Base-by-base conservation (phyloP, 2,113 vertebrate genomes). In the Oreochromis tanganicae region DNA sequence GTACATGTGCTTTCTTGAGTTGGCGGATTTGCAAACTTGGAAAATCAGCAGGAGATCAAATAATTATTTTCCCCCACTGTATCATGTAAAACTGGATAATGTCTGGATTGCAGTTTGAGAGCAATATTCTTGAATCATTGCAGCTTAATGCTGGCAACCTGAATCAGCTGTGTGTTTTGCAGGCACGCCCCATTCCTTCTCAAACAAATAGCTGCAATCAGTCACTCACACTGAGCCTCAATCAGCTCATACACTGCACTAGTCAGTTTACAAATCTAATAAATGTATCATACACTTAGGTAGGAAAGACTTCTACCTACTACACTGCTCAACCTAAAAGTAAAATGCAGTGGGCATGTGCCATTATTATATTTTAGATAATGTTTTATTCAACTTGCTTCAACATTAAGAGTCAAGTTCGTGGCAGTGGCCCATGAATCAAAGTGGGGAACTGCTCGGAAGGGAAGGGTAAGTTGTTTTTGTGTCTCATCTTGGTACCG, bases 361-460 rank as follows among this genome's bases (percentile, higher is more conserved):
- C 73, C 82, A 61, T 75, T 68, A 85, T 43, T 57, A 12, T 57
- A 32, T 48, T 59, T 80, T n/a, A n/a, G 43, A 56, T 75, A 36
- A 90, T 75, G 43, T 91, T 87, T 89, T 84, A 89, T 92, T 86
- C 87, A 82, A 38, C 21, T 36, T 41, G 21, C 82, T 55, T 84
- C 38, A 43, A 36, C 79, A 84, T 93, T 88, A 84, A 38, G 46
- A 83, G 82, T 88, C 56, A 82, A 81, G 85, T 84, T 79, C 5
- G 57, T 86, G 61, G 59, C n/a, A 24, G 68, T 57, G 75, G 66
- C 27, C 73, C 83, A 83, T 91, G 84, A 90, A 86, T 92, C 87
- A 89, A 82, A 10, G 68, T 1, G 80, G 80, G 75, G 75, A 87
- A 84, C 71, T 50, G 54, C 81, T 86, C 21, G n/a, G 27, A 16